Base-by-base conservation (phyloP, 1,140 invertebrate genomes). In the Solenopsis invicta region DNA sequence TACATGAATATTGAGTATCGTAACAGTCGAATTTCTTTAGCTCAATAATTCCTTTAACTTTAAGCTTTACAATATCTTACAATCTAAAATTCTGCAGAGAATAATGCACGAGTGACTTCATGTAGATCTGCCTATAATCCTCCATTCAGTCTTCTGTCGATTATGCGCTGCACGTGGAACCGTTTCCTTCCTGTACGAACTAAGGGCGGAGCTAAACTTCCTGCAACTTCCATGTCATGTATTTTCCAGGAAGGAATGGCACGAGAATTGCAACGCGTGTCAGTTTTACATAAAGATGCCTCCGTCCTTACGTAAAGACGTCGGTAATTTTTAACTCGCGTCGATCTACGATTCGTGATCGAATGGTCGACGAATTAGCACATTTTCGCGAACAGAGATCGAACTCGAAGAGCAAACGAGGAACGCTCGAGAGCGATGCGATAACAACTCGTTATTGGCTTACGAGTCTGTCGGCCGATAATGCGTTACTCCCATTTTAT, bases 261-360 rank as follows among this genome's bases (percentile, higher is more conserved):
- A 59, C 67, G 18, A 24, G 80, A 82, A 74, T 69, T 61, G 67
- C 67, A 16, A 50, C 52, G 67, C 67, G 62, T 50, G 75, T 80
- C 41, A 59, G 80, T n/a, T 72, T 48, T 48, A 71, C 78, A 12
- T 81, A 72, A 82, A 82, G 52, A 82, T 24, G 67, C 24, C 61
- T 56, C 21, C 18, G n/a, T 54, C 18, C 34, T 45, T 41, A 8
- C 41, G 5, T 41, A 8, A 41, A 82, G 37, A 66, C 29, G 45
- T 21, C 6, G 41, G n/a, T 16, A 67, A 66, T 56, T 80, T 37
- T 80, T 77, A 67, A 80, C 24, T 41, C 18, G 45, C 12, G 6
- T 78, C 66, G 62, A 62, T n/a, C 8, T 18, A 24, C 24, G 24
- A 41, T 12, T 13, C 41, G 66, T 6, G 66, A 67, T 41, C 37